Base-by-base conservation (phyloP, 2,888 invertebrate genomes). In the Crioceris asparagi region DNA sequence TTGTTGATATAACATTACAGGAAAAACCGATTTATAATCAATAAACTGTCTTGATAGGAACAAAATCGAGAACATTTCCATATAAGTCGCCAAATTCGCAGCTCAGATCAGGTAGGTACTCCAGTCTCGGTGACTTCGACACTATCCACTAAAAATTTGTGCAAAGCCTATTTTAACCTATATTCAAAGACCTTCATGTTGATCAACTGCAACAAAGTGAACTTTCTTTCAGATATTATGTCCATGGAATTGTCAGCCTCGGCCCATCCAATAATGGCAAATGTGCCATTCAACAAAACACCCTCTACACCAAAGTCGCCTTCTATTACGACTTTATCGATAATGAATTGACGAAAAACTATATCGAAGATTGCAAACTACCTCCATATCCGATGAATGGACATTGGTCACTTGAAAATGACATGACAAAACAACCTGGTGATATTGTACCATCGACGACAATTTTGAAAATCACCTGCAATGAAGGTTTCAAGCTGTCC, bases 181-280 rank as follows among this genome's bases (percentile, higher is more conserved):
- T 11, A 27, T 27, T 2, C 27, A 27, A 11, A 8, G 2, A 27
- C 4, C 25, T 25, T 6, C n/a, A 25, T 15, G 12, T 4, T 14
- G 7, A 4, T 30, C 16, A n/a, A 7, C 4, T 7, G 16, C 11
- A 16, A 1, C 12, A 2, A 17, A 6, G 10, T 4, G n/a, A 14
- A 19, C 2, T 12, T 14, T 21, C 8, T 23, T 16, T 11, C 25
- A 32, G 45, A 7, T 47, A 43, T 29, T 47, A 47, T 33, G 29
- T 47, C 11, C 47, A 47, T 15, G 47, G 47, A 4, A 31, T 47
- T 3, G 47, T 43, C 10, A 47, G 47, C 25, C 33, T 47, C 6
- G 43, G 40, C 8, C 47, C 47, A 3, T n/a, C 37, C 1, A 18
- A 19, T 6, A 34, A 34, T 3, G 40, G 40, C 1, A 5, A 32